These are phyloP conservation scores for Thymallus thymallus DNA, from an alignment of 2,113 vertebrate genomes.

Conservation along the genomic window DNA sequence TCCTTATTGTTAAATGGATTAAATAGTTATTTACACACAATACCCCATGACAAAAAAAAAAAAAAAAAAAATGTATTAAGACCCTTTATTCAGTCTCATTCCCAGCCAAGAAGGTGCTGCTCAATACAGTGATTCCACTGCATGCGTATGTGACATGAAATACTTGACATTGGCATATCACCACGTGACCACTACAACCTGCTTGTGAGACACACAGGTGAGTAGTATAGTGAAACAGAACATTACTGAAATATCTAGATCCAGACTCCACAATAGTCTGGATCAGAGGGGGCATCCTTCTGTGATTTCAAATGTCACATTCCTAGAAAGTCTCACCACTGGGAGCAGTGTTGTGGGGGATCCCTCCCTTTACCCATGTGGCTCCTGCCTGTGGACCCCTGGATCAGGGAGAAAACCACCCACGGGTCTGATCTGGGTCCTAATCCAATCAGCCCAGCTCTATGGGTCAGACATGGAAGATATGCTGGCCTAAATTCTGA, in stretches of 20 bases:
- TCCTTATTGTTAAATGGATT: too few relatives aligned
- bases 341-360: not conserved
- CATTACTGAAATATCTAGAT: not conserved
- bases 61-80: too few relatives aligned
- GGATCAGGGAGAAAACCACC: constrained; percentile 23
- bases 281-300: not conserved
- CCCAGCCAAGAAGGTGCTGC: not conserved
- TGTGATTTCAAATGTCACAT: not conserved
- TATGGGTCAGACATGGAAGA: constrained; percentile 12
- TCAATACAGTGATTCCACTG: not conserved
- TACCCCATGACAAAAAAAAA: too few relatives aligned
- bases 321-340: not conserved
- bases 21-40: too few relatives aligned
- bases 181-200: not conserved
- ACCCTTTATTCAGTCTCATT: too few relatives aligned
- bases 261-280: not conserved
- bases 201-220: not conserved
- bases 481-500: not conserved
- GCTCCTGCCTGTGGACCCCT: not conserved
- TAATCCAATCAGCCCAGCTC: constrained; percentile 46
- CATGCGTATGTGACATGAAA: not conserved
- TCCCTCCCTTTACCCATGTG: not conserved
- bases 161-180: not conserved
- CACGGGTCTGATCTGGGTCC: constrained; percentile 28
- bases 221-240: not conserved